These are phyloP conservation scores for Cephus nigrinus DNA, from an alignment of 2,888 invertebrate species.

Conservation along the genomic window DNA sequence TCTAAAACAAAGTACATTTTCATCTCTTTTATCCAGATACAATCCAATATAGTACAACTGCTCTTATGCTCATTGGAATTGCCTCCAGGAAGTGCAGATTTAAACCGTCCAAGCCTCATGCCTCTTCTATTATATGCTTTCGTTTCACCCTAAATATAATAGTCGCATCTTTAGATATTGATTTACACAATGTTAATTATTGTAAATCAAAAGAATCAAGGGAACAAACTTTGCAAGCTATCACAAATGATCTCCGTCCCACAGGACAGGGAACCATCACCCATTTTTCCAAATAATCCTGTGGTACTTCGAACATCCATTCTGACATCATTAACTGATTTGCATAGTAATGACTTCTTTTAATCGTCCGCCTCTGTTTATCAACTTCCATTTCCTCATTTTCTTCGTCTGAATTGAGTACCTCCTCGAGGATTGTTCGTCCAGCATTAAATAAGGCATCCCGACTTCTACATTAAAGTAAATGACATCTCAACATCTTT, in stretches of 20 bases:
- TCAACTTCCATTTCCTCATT: slow-evolving; percentile 39
- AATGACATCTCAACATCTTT: slow-evolving; percentile 10
- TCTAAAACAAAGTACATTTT: slow-evolving; percentile 84
- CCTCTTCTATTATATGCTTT: slow-evolving; percentile 78
- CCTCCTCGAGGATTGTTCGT: slow-evolving; percentile 68
- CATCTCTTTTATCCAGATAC: slow-evolving; percentile 75
- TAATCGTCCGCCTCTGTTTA: slow-evolving; percentile 33
- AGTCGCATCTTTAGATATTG: background rate
- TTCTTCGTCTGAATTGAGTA: slow-evolving; percentile 41
- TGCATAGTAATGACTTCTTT: slow-evolving; percentile 44
- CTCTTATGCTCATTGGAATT: slow-evolving; percentile 59
- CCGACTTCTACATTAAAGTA: slow-evolving; percentile 44
- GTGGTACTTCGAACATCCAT: slow-evolving; percentile 90
- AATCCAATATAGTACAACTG: slow-evolving; percentile 82
- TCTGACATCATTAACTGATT: slow-evolving; percentile 89
- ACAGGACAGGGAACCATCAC: slow-evolving; percentile 82
- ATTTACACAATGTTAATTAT: slow-evolving; percentile 17
- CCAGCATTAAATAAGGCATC: slow-evolving; percentile 50
- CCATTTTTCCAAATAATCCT: slow-evolving; percentile 80
- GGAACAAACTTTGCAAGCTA: slow-evolving; percentile 74
- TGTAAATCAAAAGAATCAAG: background rate
- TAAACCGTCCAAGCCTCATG: slow-evolving; percentile 43
- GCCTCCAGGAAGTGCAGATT: slow-evolving; percentile 81
- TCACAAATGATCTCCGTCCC: slow-evolving; percentile 84
- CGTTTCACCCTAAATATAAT: slow-evolving; percentile 74